Conservation (phyloP, 2,113 vertebrate species). For the Phalacrocorax pelagicus region DNA sequence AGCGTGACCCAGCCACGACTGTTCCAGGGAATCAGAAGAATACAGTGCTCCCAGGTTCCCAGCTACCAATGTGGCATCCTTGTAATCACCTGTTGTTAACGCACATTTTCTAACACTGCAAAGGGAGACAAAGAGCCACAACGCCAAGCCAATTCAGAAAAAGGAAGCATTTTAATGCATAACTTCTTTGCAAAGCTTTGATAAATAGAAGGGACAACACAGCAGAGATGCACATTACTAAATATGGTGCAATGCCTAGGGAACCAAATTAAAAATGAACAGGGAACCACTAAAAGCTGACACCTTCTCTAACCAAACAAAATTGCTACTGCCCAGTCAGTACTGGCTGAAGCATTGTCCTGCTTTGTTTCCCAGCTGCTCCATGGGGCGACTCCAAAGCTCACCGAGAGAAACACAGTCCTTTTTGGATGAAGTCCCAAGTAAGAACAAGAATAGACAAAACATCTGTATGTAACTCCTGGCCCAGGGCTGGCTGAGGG, state of each 20-base stretch:
- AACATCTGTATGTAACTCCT: background rate
- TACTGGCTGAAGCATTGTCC: background rate
- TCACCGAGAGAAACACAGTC: background rate
- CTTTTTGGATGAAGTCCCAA: background rate
- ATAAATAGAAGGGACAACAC: background rate
- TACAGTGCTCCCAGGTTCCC: background rate
- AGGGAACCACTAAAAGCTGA: background rate
- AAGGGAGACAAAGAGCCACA: background rate
- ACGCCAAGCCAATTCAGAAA: background rate
- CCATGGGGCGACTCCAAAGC: background rate
- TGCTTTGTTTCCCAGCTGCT: background rate
- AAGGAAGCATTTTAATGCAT: background rate
- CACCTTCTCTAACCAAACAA: background rate
- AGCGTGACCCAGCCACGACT: background rate
- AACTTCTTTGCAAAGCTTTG: background rate
- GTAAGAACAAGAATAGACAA: background rate
- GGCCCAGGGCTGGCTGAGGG: background rate
- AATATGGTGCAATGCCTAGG: background rate
- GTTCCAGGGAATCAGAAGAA: background rate
- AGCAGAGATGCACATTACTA: background rate
- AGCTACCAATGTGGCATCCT: background rate
- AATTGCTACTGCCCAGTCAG: background rate
- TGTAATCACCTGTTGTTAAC: background rate
- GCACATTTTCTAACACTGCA: background rate
- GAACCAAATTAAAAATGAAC: constrained; percentile 33